Conservation (phyloP, 2,888 invertebrate species). For the Dasysyrphus tricinctus region DNA sequence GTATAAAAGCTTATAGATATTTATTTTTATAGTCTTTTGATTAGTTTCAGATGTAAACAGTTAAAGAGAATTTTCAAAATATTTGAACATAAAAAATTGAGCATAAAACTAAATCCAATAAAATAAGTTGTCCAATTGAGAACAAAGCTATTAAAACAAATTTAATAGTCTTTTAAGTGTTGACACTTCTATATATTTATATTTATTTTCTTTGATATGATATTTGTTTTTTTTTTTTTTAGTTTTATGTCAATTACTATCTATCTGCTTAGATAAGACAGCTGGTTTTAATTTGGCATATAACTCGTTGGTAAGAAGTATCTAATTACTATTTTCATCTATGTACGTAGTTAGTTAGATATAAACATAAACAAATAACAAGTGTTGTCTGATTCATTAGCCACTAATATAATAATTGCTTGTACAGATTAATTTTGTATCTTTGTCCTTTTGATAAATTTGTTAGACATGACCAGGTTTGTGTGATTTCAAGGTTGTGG, state of each 20-base stretch:
- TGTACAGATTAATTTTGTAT: constrained; percentile 23
- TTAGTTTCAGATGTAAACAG: constrained; percentile 22
- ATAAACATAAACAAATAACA: neutral
- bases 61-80: neutral
- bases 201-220: neutral
- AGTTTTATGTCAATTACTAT: neutral
- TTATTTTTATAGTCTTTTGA: constrained; percentile 6
- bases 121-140: constrained; percentile 52
- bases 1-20: neutral
- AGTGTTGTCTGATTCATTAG: neutral
- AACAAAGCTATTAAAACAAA: constrained; percentile 45
- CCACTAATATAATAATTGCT: constrained; percentile 31
- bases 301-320: neutral
- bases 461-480: constrained; percentile 17
- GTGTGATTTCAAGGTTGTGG: constrained; percentile 51
- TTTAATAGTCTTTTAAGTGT: constrained; percentile 57
- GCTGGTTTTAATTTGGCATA: neutral
- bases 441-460: constrained; percentile 59
- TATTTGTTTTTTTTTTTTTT: neutral
- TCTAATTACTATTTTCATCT: neutral
- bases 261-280: neutral
- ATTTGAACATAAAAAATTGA: neutral
- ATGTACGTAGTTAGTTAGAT: neutral
- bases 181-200: neutral
- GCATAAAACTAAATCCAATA: constrained; percentile 26